Evolutionary conservation across 64 coral and sea anemone species (phyloP), one percentile per base, ranked within the genome.

Genomic region (Montipora cactus): DNA sequence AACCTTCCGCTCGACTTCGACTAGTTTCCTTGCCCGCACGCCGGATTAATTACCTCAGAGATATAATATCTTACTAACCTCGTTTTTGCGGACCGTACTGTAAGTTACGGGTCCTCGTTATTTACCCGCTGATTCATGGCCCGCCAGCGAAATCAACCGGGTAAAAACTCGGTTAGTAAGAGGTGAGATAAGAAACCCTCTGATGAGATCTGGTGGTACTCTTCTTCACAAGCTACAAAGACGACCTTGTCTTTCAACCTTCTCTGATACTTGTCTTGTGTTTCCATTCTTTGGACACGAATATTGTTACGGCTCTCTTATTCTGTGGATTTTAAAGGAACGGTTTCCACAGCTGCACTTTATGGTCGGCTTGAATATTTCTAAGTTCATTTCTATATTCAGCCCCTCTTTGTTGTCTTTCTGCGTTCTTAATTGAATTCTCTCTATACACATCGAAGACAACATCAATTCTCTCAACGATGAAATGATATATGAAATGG

Each of bases 361-460:
- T 67, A 77, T 92, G 90, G 73, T 84, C 20, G 50, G 90, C 79
- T 69, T 92, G 90, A 25, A 92, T 55, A 45, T 92, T 53, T 85
- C 71, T 92, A 49, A 59, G 75, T 69, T 92, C 80, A 21, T 85
- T 92, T 47, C 90, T 80, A 4, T 49, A 20, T 5, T 84, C 7
- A 59, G 62, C 37, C 23, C 90, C 90, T 92, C 81, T 22, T 25
- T 49, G 49, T 52, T 92, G 67, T 92, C 90, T 92, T 76, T 92
- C 90, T 49, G 80, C 19, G n/a, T 92, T 92, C 80, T 92, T 92
- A 21, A 84, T 37, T 37, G 37, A 37, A 37, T 92, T 23, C 69
- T 92, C 90, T 92, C 62, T 92, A 50, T 92, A 83, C 18, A 83
- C 90, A 92, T 92, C 90, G 20, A 85, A 92, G n/a, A 92, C 50